Percentiles rank a stretch among this genome's conserved stretches.
Evolutionary conservation across 2,113 vertebrate genomes (phyloP).

Genomic region (Atherinomorus stipes): DNA sequence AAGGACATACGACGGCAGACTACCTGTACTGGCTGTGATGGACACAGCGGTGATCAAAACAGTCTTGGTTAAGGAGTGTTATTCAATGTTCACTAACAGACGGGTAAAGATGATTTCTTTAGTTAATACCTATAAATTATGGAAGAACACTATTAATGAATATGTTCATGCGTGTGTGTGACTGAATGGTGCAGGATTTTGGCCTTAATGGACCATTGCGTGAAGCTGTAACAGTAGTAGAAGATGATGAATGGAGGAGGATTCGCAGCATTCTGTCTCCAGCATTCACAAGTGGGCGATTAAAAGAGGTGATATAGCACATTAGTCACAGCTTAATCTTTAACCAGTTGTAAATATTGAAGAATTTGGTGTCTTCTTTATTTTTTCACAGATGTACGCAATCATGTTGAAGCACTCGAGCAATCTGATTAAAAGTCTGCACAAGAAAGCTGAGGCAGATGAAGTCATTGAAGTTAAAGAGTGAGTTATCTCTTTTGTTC

Average conservation of each 20-base stretch:
- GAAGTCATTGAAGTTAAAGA: constrained; percentile 78
- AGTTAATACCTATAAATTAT: background rate
- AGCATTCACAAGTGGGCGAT: constrained; percentile 87
- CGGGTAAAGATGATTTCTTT: constrained; percentile 42
- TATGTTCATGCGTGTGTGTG: background rate
- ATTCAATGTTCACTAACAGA: constrained; percentile 75
- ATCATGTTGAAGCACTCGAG: constrained; percentile 84
- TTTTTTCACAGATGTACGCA: constrained; percentile 84
- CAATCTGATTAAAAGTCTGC: constrained; percentile 74
- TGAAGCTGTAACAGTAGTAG: constrained; percentile 52
- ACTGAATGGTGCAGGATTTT: constrained; percentile 53
- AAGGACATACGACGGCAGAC: constrained; percentile 79
- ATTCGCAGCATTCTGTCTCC: constrained; percentile 85
- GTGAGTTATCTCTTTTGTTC: constrained; percentile 72
- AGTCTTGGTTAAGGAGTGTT: constrained; percentile 83
- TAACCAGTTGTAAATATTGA: background rate
- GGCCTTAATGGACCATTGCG: constrained; percentile 69
- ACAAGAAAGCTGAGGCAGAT: constrained; percentile 60
- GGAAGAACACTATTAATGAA: background rate
- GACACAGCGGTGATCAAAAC: constrained; percentile 81
- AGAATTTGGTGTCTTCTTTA: background rate
- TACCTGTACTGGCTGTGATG: constrained; percentile 70
- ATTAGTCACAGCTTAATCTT: background rate
- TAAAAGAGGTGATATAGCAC: constrained; percentile 84
- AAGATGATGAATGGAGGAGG: constrained; percentile 87